A percentile compares a stretch with the other conserved stretches of the same genome.
Conservation (phyloP, 35 echinoderm and acorn worm species). For the Chiridota heheva region DNA sequence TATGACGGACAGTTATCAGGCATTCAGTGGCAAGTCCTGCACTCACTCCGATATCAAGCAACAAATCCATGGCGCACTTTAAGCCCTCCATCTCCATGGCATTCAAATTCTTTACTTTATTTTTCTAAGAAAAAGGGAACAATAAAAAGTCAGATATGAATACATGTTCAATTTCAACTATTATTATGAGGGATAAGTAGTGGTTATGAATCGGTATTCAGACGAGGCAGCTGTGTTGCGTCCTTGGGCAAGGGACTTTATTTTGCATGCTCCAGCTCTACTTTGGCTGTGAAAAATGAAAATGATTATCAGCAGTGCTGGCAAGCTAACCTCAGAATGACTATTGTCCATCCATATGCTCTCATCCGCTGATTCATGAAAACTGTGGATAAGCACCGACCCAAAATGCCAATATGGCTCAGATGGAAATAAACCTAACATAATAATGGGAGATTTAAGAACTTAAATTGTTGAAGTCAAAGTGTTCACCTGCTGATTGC, state of each 20-base stretch:
- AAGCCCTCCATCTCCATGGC: constrained; percentile 50
- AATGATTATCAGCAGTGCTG: not conserved
- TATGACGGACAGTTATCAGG: not conserved
- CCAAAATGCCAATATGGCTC: too few relatives aligned
- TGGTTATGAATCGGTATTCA: not conserved
- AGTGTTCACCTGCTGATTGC: not conserved
- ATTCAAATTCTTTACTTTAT: constrained; percentile 29
- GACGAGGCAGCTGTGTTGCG: not conserved
- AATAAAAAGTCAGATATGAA: too few relatives aligned
- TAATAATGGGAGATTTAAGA: too few relatives aligned
- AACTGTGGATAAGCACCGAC: too few relatives aligned
- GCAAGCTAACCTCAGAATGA: too few relatives aligned
- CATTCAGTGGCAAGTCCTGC: not conserved
- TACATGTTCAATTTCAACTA: too few relatives aligned
- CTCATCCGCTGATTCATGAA: too few relatives aligned
- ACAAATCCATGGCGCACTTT: constrained; percentile 10
- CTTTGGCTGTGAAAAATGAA: not conserved
- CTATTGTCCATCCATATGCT: too few relatives aligned
- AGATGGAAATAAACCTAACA: too few relatives aligned
- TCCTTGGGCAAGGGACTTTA: not conserved
- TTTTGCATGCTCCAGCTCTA: not conserved
- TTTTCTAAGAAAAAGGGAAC: constrained; percentile 25
- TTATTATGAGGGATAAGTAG: not conserved
- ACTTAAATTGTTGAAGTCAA: not conserved
- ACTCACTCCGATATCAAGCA: not conserved